Conservation (phyloP, 2,797 vertebrate species). For the Peromyscus attwateri region DNA sequence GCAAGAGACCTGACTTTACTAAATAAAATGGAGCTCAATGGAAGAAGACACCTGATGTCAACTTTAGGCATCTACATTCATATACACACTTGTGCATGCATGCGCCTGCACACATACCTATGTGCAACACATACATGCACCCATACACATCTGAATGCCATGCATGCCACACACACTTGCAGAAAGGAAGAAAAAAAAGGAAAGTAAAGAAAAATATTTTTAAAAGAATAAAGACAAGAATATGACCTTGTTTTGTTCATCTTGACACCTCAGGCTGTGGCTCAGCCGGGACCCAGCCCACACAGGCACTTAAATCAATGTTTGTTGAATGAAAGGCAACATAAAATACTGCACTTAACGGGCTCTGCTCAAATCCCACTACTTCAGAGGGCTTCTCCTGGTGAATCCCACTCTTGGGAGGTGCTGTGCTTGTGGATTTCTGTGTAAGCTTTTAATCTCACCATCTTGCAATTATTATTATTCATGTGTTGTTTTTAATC, state of each 20-base stretch:
- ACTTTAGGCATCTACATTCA: neutral
- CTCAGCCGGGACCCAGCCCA: neutral
- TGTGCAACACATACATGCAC: neutral
- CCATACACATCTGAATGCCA: neutral
- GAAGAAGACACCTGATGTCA: neutral
- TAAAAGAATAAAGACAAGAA: neutral
- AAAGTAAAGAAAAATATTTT: neutral
- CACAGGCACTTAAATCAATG: conserved; percentile 23
- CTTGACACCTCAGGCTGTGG: neutral
- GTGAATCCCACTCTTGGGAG: conserved; percentile 63
- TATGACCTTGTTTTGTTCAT: neutral
- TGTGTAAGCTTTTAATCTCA: conserved; percentile 81
- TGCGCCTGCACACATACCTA: neutral
- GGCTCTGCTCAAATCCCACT: conserved; percentile 75
- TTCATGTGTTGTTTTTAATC: conserved; percentile 78
- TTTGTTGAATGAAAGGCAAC: conserved; percentile 63
- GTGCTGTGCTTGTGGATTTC: conserved; percentile 74
- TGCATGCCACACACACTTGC: neutral
- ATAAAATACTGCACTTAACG: conserved; percentile 67
- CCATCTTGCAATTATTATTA: conserved; percentile 79
- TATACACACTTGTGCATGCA: neutral
- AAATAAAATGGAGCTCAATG: neutral
- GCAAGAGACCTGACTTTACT: neutral
- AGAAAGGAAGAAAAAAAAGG: neutral
- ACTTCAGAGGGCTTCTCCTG: conserved; percentile 79